Evolutionary conservation across 2,113 vertebrate genomes (phyloP), one percentile per base, ranked within the genome.

Genomic region (Pogonocichla stellata): DNA sequence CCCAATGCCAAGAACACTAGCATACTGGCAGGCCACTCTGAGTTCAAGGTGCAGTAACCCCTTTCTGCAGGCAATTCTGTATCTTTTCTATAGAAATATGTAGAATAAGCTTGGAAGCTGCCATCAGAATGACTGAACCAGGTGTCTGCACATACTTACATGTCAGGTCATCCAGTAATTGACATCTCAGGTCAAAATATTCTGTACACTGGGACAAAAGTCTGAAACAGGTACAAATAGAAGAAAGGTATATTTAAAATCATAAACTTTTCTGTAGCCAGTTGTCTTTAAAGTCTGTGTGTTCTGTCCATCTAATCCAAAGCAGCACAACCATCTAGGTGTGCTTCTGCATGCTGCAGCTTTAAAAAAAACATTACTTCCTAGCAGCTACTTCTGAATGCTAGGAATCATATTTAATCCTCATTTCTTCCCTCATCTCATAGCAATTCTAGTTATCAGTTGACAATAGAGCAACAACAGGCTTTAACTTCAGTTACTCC

Each of bases 111-210:
- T 74, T 58, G 56, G n/a, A 80, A 72, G 48, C 18, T 87, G 53
- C 62, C 36, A 36, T 36, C 19, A 51, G 43, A 36, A 34, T 62
- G 57, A 40, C 2, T 33, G 22, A 33, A 60, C 43, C 31, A 40
- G 1, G 9, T 47, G 19, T 65, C 38, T 81, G 33, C 13, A 42
- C 31, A 65, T 95, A 98, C 99, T 99, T 98, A 99, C 99, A 99
- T 43, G 99, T 99, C 51, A 99, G 98, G 93, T 99, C 99, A 94
- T 99, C 99, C 96, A 99, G 73, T 65, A 99, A 98, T 64, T 99
- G 99, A 94, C 99, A 99, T 67, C 99, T 98, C 94, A 99, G 97
- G 96, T 99, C 99, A 98, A 99, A 99, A 97, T 99, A 99, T 86
- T 99, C 99, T 9, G 99, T 99, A 97, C 99, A 99, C 71, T 99